Percentiles rank a stretch among this genome's conserved stretches.
These are phyloP conservation scores for Lydus trimaculatus DNA, from an alignment of 2,888 invertebrate genomes.

Conservation along the genomic window DNA sequence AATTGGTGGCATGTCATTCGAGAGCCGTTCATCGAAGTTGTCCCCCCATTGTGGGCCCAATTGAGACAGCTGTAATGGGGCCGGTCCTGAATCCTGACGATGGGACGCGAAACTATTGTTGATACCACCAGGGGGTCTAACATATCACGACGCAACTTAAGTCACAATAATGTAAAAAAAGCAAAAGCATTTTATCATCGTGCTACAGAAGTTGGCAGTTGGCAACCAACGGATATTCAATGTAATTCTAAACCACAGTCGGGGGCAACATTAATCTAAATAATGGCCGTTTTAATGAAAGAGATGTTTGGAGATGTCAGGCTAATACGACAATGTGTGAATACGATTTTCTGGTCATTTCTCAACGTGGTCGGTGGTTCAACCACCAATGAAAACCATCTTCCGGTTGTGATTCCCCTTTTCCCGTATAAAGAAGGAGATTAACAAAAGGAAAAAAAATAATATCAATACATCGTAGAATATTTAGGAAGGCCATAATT, in stretches of 20 bases:
- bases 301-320: constrained; percentile 62
- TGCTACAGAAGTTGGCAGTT: constrained; percentile 52
- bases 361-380: constrained; percentile 53
- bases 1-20: constrained; percentile 52
- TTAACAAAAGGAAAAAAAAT: constrained; percentile 5
- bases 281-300: constrained; percentile 61
- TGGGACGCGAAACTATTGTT: constrained; percentile 48
- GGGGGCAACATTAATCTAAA: constrained; percentile 63
- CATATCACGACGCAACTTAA: constrained; percentile 54
- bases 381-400: constrained; percentile 10
- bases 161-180: constrained; percentile 51
- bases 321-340: constrained; percentile 63
- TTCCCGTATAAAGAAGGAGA: background rate
- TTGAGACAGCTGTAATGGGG: constrained; percentile 53
- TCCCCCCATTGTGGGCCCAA: constrained; percentile 38
- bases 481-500: background rate
- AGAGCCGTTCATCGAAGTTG: constrained; percentile 47
- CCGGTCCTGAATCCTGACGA: constrained; percentile 36
- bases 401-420: constrained; percentile 1
- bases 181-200: constrained; percentile 53
- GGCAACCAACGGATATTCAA: constrained; percentile 53
- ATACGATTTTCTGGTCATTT: constrained; percentile 61
- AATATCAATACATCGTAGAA: background rate
- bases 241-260: constrained; percentile 60
- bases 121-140: constrained; percentile 48